Evolutionary conservation across 2,113 vertebrate genomes (phyloP).

Genomic region (Hippocampus zosterae): DNA sequence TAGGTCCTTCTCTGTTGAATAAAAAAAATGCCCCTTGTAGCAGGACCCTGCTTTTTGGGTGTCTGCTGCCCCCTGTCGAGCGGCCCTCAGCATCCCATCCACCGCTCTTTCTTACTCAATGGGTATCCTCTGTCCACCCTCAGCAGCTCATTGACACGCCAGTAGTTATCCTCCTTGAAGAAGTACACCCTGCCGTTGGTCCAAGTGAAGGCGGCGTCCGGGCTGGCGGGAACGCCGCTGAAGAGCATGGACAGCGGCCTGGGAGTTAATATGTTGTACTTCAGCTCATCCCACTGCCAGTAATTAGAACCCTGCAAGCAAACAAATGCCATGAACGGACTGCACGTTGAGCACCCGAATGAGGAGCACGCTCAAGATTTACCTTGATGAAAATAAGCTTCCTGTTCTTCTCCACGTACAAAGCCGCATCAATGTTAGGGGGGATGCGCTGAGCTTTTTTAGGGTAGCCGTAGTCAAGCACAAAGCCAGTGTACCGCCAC

Average conservation of each 20-base stretch:
- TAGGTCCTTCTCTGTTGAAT: constrained; percentile 1
- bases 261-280: constrained; percentile 67
- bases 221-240: constrained; percentile 67
- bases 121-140: constrained; percentile 77
- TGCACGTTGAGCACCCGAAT: neutral
- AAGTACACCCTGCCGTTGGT: constrained; percentile 78
- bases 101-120: constrained; percentile 70
- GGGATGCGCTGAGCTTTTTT: constrained; percentile 75
- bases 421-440: constrained; percentile 76
- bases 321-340: neutral
- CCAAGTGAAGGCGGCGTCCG: constrained; percentile 80
- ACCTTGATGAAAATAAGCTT: constrained; percentile 89
- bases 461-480: constrained; percentile 78
- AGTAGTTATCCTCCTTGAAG: constrained; percentile 82
- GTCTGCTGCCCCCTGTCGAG: constrained; percentile 48
- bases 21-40: neutral
- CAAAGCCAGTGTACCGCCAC: constrained; percentile 78
- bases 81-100: constrained; percentile 76
- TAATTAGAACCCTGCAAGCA: constrained; percentile 63
- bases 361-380: constrained; percentile 7
- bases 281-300: constrained; percentile 85
- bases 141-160: constrained; percentile 76
- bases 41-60: neutral
- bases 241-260: constrained; percentile 78
- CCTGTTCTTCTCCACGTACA: constrained; percentile 80